Percentiles rank a stretch among this genome's conserved stretches.
Conservation (phyloP, 2,797 vertebrate genomes). For the Malacoraja senta region DNA sequence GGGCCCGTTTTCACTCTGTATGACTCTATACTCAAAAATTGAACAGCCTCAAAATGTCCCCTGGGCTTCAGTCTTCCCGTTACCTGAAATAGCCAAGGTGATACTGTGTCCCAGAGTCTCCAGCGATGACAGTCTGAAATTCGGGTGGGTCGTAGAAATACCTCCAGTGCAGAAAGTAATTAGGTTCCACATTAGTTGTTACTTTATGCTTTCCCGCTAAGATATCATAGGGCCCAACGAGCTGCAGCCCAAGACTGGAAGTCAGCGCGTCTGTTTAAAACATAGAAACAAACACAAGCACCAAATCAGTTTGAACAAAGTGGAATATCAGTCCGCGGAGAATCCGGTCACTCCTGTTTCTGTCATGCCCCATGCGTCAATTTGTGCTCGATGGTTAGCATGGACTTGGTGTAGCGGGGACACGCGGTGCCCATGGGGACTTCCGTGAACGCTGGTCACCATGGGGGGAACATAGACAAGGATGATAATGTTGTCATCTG, state of each 20-base stretch:
- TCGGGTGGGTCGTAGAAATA: slow-evolving; percentile 94
- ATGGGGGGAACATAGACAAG: no score
- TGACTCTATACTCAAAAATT: no score
- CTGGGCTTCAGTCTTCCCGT: not conserved
- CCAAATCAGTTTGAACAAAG: not conserved
- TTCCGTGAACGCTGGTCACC: no score
- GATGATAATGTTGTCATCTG: no score
- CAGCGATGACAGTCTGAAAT: slow-evolving; percentile 81
- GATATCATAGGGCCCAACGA: slow-evolving; percentile 89
- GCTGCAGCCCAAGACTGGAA: slow-evolving; percentile 69
- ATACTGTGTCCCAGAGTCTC: slow-evolving; percentile 69
- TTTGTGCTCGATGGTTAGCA: no score
- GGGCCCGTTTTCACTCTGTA: no score
- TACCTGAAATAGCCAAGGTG: slow-evolving; percentile 97
- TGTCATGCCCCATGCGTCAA: no score
- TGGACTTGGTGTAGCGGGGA: no score
- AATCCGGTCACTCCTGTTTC: not conserved
- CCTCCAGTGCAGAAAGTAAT: slow-evolving; percentile 87
- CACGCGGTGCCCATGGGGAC: no score
- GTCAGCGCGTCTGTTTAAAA: slow-evolving; percentile 67
- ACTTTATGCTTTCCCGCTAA: slow-evolving; percentile 76
- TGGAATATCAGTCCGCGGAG: no score
- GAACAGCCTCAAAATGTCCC: no score
- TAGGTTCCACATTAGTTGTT: slow-evolving; percentile 57
- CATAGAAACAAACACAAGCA: slow-evolving; percentile 38